phyloP scores from a whole-genome alignment of 2,797 vertebrate species.

The Megalops cyprinoides region DNA sequence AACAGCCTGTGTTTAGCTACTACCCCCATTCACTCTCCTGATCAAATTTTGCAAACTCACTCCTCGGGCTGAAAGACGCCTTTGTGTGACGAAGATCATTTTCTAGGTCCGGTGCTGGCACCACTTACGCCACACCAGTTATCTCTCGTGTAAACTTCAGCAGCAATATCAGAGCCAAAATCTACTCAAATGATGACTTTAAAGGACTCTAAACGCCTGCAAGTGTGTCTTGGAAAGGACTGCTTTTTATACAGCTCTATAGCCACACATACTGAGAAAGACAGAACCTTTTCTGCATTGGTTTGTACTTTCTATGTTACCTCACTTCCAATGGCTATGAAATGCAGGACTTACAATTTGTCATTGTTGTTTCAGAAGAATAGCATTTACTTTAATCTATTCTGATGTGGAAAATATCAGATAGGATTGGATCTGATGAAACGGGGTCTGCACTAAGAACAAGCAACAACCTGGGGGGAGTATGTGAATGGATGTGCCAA shows the following conservation, averaged over 20 bases:
- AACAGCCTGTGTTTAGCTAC: conserved; percentile 19
- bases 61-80: conserved; percentile 43
- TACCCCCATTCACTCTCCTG: conserved; percentile 31
- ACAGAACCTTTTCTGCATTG: not conserved
- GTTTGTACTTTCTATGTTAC: not conserved
- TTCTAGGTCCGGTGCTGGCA: not conserved
- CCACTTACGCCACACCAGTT: not conserved
- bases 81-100: conserved; percentile 42
- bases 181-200: no score
- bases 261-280: not conserved
- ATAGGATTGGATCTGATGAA: no score
- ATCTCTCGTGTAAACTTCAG: not conserved
- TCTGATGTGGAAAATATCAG: no score
- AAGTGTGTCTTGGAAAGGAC: no score
- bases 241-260: not conserved
- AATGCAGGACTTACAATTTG: no score
- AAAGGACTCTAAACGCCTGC: no score
- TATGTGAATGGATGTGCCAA: no score
- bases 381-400: no score
- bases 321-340: not conserved
- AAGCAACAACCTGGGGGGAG: no score
- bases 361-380: no score
- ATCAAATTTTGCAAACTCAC: conserved; percentile 56
- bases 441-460: no score
- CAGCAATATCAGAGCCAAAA: not conserved